Percentiles rank a stretch among this genome's conserved stretches.
Conservation (phyloP, 2,888 invertebrate species). For the Cotesia congregata region DNA sequence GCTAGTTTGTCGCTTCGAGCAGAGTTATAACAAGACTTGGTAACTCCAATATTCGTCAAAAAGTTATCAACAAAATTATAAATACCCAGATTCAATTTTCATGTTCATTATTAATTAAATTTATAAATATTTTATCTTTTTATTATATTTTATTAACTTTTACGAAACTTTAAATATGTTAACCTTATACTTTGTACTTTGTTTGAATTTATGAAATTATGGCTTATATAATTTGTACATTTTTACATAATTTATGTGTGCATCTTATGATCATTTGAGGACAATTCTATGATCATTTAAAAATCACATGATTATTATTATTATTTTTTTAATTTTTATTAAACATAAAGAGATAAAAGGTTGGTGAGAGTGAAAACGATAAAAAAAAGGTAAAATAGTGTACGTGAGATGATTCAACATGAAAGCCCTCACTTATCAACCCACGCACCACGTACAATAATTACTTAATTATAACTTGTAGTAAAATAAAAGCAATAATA, state of each 20-base stretch:
- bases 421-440: constrained; percentile 63
- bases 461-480: constrained; percentile 65
- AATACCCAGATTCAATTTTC: neutral
- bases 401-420: constrained; percentile 38
- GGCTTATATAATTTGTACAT: no score
- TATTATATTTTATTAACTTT: neutral
- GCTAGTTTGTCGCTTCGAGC: neutral
- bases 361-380: constrained; percentile 21
- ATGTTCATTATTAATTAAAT: neutral
- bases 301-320: neutral
- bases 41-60: neutral
- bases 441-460: constrained; percentile 64
- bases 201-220: no score
- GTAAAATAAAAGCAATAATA: constrained; percentile 22
- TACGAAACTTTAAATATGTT: neutral
- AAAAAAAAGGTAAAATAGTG: constrained; percentile 17
- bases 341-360: neutral
- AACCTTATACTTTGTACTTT: no score
- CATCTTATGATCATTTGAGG: no score
- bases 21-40: neutral
- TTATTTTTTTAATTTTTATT: constrained; percentile 24
- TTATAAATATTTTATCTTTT: neutral
- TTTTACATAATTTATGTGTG: no score
- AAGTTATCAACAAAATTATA: neutral
- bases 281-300: no score